phyloP scores from a whole-genome alignment of 1,140 invertebrate genomes.

The Drosophila kanapiae region DNA sequence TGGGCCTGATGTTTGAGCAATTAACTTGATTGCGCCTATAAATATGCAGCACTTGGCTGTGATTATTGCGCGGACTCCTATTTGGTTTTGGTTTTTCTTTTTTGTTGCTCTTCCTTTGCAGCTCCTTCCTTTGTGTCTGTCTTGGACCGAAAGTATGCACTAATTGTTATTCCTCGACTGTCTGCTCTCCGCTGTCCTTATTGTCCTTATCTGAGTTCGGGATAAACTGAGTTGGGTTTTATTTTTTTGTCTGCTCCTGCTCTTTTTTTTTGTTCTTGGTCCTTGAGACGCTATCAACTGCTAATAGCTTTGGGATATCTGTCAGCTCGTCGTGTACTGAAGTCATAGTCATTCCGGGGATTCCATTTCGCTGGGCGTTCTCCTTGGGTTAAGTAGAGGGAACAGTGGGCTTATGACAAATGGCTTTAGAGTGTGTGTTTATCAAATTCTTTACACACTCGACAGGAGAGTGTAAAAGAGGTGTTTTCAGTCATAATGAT shows the following conservation, averaged over 20 bases:
- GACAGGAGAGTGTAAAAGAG: not conserved
- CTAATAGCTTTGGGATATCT: conserved; percentile 60
- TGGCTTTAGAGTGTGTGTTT: conserved; percentile 11
- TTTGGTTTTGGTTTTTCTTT: conserved; percentile 7
- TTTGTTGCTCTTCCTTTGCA: not conserved
- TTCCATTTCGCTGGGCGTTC: not conserved
- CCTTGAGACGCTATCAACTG: conserved; percentile 62
- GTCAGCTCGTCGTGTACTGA: conserved; percentile 9
- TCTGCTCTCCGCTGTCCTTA: conserved; percentile 15
- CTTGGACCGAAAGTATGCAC: conserved; percentile 63
- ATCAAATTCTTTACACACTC: conserved; percentile 12
- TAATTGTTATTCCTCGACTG: conserved; percentile 73
- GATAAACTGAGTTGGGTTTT: not conserved
- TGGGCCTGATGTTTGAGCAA: conserved; percentile 56
- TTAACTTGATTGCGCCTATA: conserved; percentile 84
- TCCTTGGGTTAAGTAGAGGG: too few species aligned
- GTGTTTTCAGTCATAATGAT: not conserved
- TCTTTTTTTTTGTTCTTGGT: not conserved
- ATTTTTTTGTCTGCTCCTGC: too few species aligned
- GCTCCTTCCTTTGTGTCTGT: conserved; percentile 28
- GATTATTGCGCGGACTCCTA: conserved; percentile 73
- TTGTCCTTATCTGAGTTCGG: conserved; percentile 27
- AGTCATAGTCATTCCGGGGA: conserved; percentile 12
- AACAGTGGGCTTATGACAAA: conserved; percentile 15
- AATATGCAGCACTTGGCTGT: conserved; percentile 80